Evolutionary conservation across 2,888 invertebrate species (phyloP), one percentile per base, ranked within the genome.

Genomic region (Stenurella melanura): DNA sequence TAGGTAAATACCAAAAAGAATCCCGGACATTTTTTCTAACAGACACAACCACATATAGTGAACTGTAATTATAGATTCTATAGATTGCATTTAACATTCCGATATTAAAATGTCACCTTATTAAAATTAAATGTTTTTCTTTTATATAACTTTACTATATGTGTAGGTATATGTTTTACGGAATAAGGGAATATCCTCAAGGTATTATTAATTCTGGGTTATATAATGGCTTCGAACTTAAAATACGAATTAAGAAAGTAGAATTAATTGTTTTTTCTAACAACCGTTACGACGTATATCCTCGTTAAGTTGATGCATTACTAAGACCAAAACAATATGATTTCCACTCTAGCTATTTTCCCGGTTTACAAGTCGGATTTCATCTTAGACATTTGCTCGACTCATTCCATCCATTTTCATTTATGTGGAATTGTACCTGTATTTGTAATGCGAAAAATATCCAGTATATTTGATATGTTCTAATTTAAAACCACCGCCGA

Each of bases 321-420:
- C 50, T 15, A 50, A 50, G n/a, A 50, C 50, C n/a, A 50, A 50
- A 50, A 50, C 50, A 50, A 50, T 50, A n/a, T 50, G 50, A 50
- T 50, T 50, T 50, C 50, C 50, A 50, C 50, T 50, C 50, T 50
- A 50, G 50, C 50, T n/a, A n/a, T 50, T 50, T 50, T 6, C 50
- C 50, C 12, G 50, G 50, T 50, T 42, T 50, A 50, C 50, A 50
- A 50, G 50, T 50, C n/a, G 50, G 50, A 50, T 50, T 50, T 50
- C 50, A 50, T 50, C 50, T 50, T 3, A 50, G 50, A 50, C 50
- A 50, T 50, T 50, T n/a, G 15, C n/a, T 50, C 50, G 50, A 50
- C n/a, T 50, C 50, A 50, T n/a, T 50, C 50, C 50, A 50, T 50
- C 50, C 50, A 50, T 50, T 50, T 50, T 50, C 50, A 50, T 50